Evolutionary conservation across 2,888 invertebrate species (phyloP), one percentile per base, ranked within the genome.

Genomic region (Eilema sororculum): DNA sequence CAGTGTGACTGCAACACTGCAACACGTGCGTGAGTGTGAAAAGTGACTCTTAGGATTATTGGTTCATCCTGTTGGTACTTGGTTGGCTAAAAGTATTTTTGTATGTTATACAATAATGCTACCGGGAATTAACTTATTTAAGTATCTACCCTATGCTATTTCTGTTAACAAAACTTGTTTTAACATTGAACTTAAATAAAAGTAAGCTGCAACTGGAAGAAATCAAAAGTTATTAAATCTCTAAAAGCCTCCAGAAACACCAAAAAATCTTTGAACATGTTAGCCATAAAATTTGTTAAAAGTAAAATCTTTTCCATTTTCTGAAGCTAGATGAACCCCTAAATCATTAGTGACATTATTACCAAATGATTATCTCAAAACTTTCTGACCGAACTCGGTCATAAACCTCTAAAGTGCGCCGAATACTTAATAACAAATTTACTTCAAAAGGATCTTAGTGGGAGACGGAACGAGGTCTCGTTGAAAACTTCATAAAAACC

Each of bases 401-500:
- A 63, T 66, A 69, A 72, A 69, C 66, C 63, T 66, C 62, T 46
- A 63, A 72, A 68, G 72, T 69, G 74, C 73, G 60, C 71, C 63
- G 76, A 80, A 80, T 82, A 76, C 70, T 74, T 82, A 75, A 76
- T 75, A 80, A 78, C 72, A 75, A 81, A 81, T 81, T 81, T 81
- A 68, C 65, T 76, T 76, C 73, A 73, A 71, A 81, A 82, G 77
- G 77, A 80, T 75, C 74, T 62, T 67, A 80, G 76, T 75, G 57
- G 22, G 28, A 75, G 75, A 82, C 78, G 78, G 75, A 80, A 78
- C 73, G 69, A 66, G 74, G 72, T 75, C 75, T 71, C 67, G 78
- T 77, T 75, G 71, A 72, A 78, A 81, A 81, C 77, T 81, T 81
- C 82, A 81, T 82, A 80, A 81, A 81, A 81, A 81, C 80, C 71